Base-by-base conservation (phyloP, 23 tunicate genomes). In the Halocynthia aurantium region DNA sequence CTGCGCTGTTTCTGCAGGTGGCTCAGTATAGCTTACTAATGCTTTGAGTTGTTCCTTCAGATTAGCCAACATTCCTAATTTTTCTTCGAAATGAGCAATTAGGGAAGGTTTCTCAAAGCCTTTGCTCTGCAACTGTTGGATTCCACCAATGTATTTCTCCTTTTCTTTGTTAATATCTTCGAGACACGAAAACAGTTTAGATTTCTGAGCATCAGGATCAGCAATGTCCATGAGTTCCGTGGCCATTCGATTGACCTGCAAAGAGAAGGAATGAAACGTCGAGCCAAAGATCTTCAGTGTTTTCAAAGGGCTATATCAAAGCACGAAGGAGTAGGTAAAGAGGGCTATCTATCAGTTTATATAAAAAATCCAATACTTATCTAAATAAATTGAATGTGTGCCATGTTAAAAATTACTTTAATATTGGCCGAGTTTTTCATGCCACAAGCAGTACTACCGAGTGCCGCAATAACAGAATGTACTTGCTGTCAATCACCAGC, bases 121-220 rank as follows among this genome's bases (percentile, higher is more conserved):
- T 6, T 74, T 53, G 44, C 55, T 72, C 11, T 15, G 51, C 13
- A 88, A 55, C 18, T 64, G 67, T 11, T 72, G 51, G 8, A 86
- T 70, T 17, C 81, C 82, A 67, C 60, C 55, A 10, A 40, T 64
- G 57, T 64, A 88, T 56, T 73, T 78, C 0, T 13, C 10, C 10
- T 80, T 76, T 66, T 88, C 76, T 58, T 78, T 66, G 22, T 88
- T 87, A 21, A 88, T n/a, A 51, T 83, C 84, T 6, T 15, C 10
- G 22, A 77, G 74, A 61, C 80, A 88, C 9, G 74, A 50, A 7
- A 10, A 7, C 6, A 88, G 53, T 51, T 53, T 78, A 31, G 73
- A n/a, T 19, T 52, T 55, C 57, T 71, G 81, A 9, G 49, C 17
- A 8, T 62, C 61, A 7, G 18, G 55, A 83, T 73, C 77, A 8